Evolutionary conservation across 2,113 vertebrate species (phyloP).

Genomic region (Cyprichromis sp.): DNA sequence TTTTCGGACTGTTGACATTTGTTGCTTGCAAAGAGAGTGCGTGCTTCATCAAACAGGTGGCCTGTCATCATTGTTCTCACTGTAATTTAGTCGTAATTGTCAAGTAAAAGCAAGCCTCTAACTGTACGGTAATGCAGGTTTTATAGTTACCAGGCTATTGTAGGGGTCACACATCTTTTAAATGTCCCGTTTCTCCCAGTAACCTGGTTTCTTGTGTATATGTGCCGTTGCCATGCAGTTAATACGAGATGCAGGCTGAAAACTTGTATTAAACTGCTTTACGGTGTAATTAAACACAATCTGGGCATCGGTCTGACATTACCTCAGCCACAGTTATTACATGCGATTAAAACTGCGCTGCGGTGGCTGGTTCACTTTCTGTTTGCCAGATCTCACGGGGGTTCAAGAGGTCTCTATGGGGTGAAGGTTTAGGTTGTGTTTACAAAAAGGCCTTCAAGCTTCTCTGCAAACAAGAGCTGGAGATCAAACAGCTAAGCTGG

Average conservation of each 20-base stretch:
- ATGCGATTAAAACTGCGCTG: conserved; percentile 4
- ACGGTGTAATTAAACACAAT: conserved; percentile 38
- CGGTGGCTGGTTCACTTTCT: conserved; percentile 16
- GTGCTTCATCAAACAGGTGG: background rate
- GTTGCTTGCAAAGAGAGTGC: background rate
- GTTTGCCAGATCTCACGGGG: conserved; percentile 27
- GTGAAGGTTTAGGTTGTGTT: conserved; percentile 58
- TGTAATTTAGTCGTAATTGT: background rate
- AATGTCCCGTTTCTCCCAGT: background rate
- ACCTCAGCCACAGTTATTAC: conserved; percentile 40
- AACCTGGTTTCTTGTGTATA: background rate
- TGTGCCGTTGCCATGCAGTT: background rate
- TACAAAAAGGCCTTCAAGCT: conserved; percentile 50
- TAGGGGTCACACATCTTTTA: background rate
- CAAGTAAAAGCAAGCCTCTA: background rate
- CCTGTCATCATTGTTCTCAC: background rate
- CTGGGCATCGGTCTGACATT: conserved; percentile 7
- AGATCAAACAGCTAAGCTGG: conserved; percentile 63
- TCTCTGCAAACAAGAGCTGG: conserved; percentile 60
- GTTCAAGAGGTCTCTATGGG: conserved; percentile 39
- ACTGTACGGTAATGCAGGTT: background rate
- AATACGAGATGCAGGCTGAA: background rate
- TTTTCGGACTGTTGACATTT: background rate
- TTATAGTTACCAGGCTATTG: background rate
- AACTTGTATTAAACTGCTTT: conserved; percentile 33